phyloP scores from a whole-genome alignment of 2,797 vertebrate species.

The Harpagifer antarcticus region DNA sequence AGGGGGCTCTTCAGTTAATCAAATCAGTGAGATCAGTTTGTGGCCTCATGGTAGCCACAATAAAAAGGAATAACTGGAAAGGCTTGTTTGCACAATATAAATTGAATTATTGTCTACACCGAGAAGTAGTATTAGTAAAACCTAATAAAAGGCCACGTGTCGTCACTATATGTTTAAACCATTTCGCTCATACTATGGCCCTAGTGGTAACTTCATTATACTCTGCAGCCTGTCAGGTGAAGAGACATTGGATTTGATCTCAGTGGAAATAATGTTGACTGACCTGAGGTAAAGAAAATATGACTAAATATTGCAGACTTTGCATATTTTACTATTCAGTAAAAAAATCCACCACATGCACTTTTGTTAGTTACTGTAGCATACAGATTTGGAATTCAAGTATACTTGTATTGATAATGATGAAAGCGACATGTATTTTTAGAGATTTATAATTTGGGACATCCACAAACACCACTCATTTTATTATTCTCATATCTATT shows the following conservation, averaged over 20 bases:
- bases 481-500: not conserved
- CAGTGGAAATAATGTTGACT: constrained; percentile 8
- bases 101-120: constrained; percentile 65
- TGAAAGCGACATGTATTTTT: not conserved
- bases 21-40: constrained; percentile 78
- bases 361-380: not conserved
- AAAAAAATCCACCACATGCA: not conserved
- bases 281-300: not conserved
- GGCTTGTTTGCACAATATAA: constrained; percentile 60
- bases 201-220: not conserved
- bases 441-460: not conserved
- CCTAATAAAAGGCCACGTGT: constrained; percentile 2
- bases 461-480: not conserved
- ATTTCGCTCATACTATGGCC: not conserved
- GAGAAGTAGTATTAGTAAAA: constrained; percentile 41
- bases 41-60: constrained; percentile 57
- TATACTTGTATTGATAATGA: not conserved
- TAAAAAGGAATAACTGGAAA: constrained; percentile 75
- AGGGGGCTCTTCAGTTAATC: constrained; percentile 78
- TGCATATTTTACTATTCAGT: not conserved
- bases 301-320: not conserved
- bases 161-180: constrained; percentile 13
- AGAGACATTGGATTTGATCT: constrained; percentile 22
- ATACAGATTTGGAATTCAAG: not conserved
- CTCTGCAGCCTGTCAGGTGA: constrained; percentile 1